Base-by-base conservation (phyloP, 1,140 invertebrate species). In the Goniozus legneri region DNA sequence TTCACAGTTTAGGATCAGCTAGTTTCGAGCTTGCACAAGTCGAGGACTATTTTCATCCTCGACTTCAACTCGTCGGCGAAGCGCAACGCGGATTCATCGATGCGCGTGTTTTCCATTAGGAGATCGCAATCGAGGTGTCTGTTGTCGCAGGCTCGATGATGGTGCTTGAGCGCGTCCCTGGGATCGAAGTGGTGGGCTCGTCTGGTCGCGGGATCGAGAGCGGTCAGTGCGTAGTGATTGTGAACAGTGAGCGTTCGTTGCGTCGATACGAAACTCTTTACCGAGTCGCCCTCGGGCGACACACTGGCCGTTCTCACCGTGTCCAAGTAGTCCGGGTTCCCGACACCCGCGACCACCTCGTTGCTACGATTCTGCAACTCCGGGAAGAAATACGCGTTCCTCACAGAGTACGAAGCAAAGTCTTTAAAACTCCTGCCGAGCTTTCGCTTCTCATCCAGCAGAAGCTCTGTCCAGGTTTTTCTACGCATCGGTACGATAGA, bases 231-330 rank as follows among this genome's bases (percentile, higher is more conserved):
- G 54, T 88, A 88, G 64, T 88, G 86, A 68, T 88, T 88, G 68
- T 88, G 86, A 38, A 86, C 84, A 21, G 80, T 85, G 51, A 86
- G 68, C 19, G 84, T 78, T 33, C 77, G 81, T 40, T 77, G 76
- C 2, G 84, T 86, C 10, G 80, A 76, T 45, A 86, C 79, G 60
- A 88, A 84, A 63, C 86, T 88, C 60, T 88, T 88, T 7, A 84
- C 83, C 32, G 84, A 84, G 43, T 82, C 79, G 7, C 82, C 83
- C 50, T 80, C 73, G 3, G 79, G 79, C 56, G 82, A 85, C 13
- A 84, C 71, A 27, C 77, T 64, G 0, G 77, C 71, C 12, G 82
- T 82, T 33, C 83, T 73, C 8, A 79, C 47, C 20, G 76, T 62
- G 54, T 81, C 59, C 44, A 77, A 69, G 50, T 77, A 82, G 64